Evolutionary conservation across 1,140 invertebrate genomes (phyloP).

Genomic region (Zaprionus kolodkinae): DNA sequence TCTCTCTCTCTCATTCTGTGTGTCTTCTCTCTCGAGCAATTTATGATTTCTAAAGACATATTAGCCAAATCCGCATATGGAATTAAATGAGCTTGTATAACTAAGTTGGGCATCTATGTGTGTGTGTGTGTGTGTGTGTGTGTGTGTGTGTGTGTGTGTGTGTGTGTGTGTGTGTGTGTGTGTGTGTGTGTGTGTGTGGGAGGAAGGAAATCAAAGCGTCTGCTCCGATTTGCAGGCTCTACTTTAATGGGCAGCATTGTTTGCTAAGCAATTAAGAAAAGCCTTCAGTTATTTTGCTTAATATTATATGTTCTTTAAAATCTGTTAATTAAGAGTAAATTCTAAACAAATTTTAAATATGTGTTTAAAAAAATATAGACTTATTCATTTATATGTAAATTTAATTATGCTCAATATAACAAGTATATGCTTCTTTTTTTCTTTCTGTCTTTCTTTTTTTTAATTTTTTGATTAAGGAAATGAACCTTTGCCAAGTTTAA

Average conservation of each 20-base stretch:
- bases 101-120: background rate
- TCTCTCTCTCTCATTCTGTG: background rate
- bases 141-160: background rate
- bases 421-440: too few species aligned
- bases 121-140: background rate
- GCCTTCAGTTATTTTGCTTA: background rate
- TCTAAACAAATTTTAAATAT: too few species aligned
- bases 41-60: slow-evolving; percentile 11
- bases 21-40: background rate
- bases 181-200: background rate
- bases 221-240: too few species aligned
- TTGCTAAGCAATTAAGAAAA: background rate
- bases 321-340: too few species aligned
- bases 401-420: too few species aligned
- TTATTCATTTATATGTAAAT: too few species aligned
- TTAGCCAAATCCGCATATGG: slow-evolving; percentile 3
- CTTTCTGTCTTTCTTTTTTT: too few species aligned
- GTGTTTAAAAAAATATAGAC: too few species aligned
- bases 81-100: slow-evolving; percentile 3
- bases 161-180: background rate
- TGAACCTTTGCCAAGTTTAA: too few species aligned
- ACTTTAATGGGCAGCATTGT: background rate
- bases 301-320: background rate
- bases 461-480: too few species aligned
- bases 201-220: background rate